A percentile compares a stretch with the other conserved stretches of the same genome.
Conservation (phyloP, 1,140 invertebrate species). For the Caerostris extrusa region DNA sequence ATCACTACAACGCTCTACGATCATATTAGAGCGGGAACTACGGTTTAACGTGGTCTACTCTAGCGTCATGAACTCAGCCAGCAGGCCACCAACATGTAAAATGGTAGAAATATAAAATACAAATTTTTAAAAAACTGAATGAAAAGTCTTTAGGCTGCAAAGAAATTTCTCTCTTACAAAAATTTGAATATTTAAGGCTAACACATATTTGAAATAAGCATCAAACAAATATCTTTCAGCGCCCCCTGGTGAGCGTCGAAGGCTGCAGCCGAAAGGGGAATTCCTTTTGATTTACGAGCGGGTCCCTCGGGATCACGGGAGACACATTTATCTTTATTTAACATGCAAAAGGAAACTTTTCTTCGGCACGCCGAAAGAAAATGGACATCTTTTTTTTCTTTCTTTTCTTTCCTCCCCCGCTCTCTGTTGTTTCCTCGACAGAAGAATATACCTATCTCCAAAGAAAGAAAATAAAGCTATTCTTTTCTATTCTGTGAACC, state of each 20-base stretch:
- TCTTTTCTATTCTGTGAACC: not conserved
- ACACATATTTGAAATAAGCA: too few relatives aligned
- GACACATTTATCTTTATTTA: conserved; percentile 28
- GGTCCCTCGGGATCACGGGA: not conserved
- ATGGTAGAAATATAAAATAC: too few relatives aligned
- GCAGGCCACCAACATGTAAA: too few relatives aligned
- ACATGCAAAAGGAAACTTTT: not conserved
- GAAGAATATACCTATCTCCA: not conserved
- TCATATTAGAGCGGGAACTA: too few relatives aligned
- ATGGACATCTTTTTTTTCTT: not conserved
- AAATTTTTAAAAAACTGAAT: too few relatives aligned
- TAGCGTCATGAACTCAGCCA: too few relatives aligned
- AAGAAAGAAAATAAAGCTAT: not conserved
- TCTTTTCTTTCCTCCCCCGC: not conserved
- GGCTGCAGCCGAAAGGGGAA: not conserved
- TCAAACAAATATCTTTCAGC: not conserved
- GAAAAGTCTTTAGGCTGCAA: too few relatives aligned
- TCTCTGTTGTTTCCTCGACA: not conserved
- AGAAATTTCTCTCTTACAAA: too few relatives aligned
- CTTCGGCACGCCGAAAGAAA: not conserved
- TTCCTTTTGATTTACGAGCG: conserved; percentile 11
- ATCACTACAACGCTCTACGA: too few relatives aligned
- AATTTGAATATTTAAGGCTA: too few relatives aligned
- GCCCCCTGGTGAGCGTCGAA: not conserved
- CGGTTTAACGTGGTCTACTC: too few relatives aligned